Percentiles rank a stretch among this genome's conserved stretches.
phyloP scores from a whole-genome alignment of 2,888 invertebrate genomes.

The Taenaris catops region DNA sequence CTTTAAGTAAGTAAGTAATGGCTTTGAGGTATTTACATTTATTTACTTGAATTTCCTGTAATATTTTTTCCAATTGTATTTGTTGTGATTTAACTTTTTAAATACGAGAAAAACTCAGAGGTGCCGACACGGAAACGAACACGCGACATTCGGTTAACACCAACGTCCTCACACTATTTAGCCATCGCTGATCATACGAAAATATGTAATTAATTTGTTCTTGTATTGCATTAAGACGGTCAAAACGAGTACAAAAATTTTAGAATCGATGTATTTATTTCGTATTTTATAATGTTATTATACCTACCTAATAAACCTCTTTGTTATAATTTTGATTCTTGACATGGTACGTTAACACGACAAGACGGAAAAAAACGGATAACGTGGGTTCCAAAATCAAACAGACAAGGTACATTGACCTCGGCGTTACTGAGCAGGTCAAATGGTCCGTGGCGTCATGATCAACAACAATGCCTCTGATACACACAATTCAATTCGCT shows the following conservation, averaged over 20 bases:
- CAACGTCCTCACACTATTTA: no score
- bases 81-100: no score
- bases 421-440: conserved; percentile 34
- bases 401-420: conserved; percentile 54
- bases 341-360: conserved; percentile 18
- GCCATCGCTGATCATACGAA: no score
- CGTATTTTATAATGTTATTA: no score
- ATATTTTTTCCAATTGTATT: not conserved
- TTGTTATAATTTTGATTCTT: conserved; percentile 6
- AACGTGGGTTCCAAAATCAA: conserved; percentile 31
- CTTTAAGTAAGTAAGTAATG: no score
- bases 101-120: no score
- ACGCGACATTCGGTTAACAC: no score
- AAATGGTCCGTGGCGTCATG: conserved; percentile 60
- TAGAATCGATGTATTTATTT: no score
- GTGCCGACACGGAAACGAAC: no score
- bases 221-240: not conserved
- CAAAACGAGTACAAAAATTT: not conserved
- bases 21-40: no score
- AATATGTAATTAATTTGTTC: no score
- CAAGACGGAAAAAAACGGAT: conserved; percentile 26
- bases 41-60: not conserved
- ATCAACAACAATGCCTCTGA: conserved; percentile 59
- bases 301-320: conserved; percentile 4
- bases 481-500: conserved; percentile 68